phyloP scores from a whole-genome alignment of 2,797 vertebrate species.

The Synaphobranchus kaupii region DNA sequence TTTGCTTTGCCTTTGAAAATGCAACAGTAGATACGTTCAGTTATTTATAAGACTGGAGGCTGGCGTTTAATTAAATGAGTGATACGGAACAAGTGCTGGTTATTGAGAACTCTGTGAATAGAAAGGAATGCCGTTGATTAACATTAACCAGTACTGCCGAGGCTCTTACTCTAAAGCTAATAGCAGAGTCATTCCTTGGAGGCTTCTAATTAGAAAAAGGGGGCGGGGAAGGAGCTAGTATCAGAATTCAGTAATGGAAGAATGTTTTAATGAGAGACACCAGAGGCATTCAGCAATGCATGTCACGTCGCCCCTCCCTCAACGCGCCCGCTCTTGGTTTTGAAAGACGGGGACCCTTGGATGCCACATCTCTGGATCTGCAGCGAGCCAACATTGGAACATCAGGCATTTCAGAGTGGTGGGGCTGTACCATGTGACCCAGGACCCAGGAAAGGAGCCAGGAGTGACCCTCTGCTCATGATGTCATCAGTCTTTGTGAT shows the following conservation, averaged over 20 bases:
- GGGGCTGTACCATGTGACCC: background rate
- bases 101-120: background rate
- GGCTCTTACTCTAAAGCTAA: background rate
- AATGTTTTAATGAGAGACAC: conserved; percentile 4
- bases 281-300: background rate
- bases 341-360: background rate
- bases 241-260: background rate
- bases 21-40: background rate
- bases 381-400: background rate
- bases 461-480: background rate
- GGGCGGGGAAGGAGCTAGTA: background rate
- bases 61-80: background rate
- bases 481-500: background rate
- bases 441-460: background rate
- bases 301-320: background rate
- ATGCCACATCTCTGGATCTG: background rate
- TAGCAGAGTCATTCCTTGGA: background rate
- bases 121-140: conserved; percentile 3
- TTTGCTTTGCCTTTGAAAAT: conserved; percentile 9
- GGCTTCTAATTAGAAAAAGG: background rate
- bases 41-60: background rate
- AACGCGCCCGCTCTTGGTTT: background rate
- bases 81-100: background rate
- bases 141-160: background rate
- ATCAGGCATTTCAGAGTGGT: background rate